phyloP scores from a whole-genome alignment of 2,888 invertebrate genomes.

The Dorcus parallelipipedus region DNA sequence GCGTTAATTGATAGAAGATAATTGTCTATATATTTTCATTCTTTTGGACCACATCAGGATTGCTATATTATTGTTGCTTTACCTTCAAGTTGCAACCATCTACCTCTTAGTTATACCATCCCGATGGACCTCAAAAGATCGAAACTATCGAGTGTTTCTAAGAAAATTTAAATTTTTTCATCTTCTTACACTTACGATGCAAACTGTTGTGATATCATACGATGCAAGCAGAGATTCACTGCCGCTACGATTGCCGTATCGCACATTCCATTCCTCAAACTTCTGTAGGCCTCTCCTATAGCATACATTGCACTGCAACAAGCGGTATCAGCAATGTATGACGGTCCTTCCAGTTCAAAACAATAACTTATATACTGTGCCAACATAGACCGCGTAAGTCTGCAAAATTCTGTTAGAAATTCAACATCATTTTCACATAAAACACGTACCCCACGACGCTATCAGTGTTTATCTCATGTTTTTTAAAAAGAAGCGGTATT shows the following conservation, averaged over 20 bases:
- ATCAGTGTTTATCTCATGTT: constrained; percentile 80
- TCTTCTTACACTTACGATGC: constrained; percentile 51
- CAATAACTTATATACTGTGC: constrained; percentile 86
- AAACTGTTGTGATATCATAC: constrained; percentile 86
- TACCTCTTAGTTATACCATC: no score
- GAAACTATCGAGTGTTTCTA: no score
- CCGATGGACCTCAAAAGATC: no score
- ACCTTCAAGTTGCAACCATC: no score
- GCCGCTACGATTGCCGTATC: constrained; percentile 90
- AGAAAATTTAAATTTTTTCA: no score
- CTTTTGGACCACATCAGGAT: no score
- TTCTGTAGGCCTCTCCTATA: constrained; percentile 74
- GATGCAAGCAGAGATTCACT: constrained; percentile 80
- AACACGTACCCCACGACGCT: constrained; percentile 76
- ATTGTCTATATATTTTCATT: no score
- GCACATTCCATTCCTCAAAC: constrained; percentile 76
- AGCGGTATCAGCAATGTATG: constrained; percentile 86
- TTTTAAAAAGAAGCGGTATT: constrained; percentile 48
- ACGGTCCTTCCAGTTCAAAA: constrained; percentile 82
- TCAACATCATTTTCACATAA: no score
- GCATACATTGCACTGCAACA: constrained; percentile 93
- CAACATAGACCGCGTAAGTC: constrained; percentile 66
- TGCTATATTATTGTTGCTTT: no score
- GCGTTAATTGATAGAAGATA: no score
- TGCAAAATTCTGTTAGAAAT: not conserved